These are phyloP conservation scores for Ptychodera flava DNA, from an alignment of 35 echinoderm and acorn worm genomes.

Conservation along the genomic window DNA sequence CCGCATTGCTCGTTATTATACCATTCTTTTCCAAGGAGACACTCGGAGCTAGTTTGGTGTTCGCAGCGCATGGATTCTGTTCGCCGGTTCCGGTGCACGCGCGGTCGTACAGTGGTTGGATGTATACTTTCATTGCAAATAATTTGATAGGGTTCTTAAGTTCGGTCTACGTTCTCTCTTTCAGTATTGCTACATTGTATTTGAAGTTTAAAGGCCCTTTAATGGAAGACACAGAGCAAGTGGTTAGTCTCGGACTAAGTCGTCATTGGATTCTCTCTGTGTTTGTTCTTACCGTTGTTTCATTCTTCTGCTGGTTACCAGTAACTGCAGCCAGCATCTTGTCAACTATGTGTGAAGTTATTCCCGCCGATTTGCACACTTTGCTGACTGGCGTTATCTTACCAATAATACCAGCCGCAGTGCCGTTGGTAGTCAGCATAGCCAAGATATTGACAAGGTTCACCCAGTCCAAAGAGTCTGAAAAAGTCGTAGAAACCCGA, in stretches of 20 bases:
- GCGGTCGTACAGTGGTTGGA: background rate
- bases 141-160: background rate
- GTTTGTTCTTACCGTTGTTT: background rate
- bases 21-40: background rate
- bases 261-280: background rate
- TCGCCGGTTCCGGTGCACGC: background rate
- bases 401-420: background rate
- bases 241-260: background rate
- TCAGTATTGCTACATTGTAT: background rate
- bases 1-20: too few species aligned
- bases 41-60: background rate
- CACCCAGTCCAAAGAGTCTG: background rate
- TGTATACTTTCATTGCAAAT: background rate
- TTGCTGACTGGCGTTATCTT: background rate
- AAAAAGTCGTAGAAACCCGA: too few species aligned
- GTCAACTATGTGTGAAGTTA: background rate
- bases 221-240: background rate
- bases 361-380: background rate
- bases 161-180: background rate
- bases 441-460: background rate
- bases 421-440: background rate
- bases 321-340: background rate
- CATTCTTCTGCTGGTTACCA: background rate
- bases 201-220: background rate
- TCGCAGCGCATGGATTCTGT: background rate